Conservation (phyloP, 2,797 vertebrate species). For the Cetoscarus ocellatus region DNA sequence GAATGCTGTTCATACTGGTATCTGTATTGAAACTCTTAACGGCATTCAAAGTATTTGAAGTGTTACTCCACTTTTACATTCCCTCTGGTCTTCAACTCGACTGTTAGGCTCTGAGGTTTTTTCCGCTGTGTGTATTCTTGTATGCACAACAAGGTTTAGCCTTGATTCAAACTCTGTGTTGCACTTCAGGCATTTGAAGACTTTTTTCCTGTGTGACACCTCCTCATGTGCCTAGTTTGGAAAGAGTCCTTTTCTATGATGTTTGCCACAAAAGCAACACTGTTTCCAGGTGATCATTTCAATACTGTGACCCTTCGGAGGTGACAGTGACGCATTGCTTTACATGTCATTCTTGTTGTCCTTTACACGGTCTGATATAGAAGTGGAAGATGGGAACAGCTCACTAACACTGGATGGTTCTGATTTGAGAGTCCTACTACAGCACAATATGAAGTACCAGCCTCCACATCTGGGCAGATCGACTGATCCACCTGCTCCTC, state of each 20-base stretch:
- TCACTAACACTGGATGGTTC: slow-evolving; percentile 1
- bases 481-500: slow-evolving; percentile 44
- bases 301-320: background rate
- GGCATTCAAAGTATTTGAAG: slow-evolving; percentile 23
- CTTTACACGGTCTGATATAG: background rate
- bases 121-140: slow-evolving; percentile 29
- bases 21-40: background rate
- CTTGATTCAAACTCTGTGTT: slow-evolving; percentile 37
- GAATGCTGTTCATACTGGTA: background rate
- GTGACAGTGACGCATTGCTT: background rate
- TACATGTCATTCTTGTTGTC: background rate
- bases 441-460: background rate
- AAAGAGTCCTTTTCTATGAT: slow-evolving; percentile 8
- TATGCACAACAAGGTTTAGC: slow-evolving; percentile 3
- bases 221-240: slow-evolving; percentile 15
- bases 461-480: slow-evolving; percentile 21
- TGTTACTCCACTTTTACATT: slow-evolving; percentile 1
- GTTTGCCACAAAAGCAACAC: slow-evolving; percentile 26
- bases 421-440: slow-evolving; percentile 7
- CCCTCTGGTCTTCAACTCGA: background rate
- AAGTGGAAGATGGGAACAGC: background rate
- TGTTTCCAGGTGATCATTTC: slow-evolving; percentile 14
- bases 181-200: slow-evolving; percentile 45
- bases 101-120: slow-evolving; percentile 5
- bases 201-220: slow-evolving; percentile 27